Evolutionary conservation across 2,113 vertebrate species (phyloP), one percentile per base, ranked within the genome.

Genomic region (Nerophis lumbriciformis): DNA sequence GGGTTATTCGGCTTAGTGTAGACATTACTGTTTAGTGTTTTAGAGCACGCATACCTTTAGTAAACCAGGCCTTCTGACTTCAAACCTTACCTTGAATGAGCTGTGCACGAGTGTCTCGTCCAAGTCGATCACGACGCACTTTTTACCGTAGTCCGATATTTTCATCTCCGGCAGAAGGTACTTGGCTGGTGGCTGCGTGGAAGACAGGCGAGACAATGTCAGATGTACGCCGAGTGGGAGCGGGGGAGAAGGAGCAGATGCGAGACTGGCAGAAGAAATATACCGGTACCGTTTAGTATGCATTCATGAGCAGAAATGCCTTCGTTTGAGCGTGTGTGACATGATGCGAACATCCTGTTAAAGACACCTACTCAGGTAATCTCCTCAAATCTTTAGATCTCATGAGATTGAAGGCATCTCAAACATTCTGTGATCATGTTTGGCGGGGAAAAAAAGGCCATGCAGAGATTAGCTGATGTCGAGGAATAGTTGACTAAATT

Each of bases 51-150:
- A 19, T 19, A 2, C 19, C 19, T 19, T 19, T 19, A 19, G 19
- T 19, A 2, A 19, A 19, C 19, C 19, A 19, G 19, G 19, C 19
- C 19, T 19, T 19, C 19, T 2, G 19, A 19, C 19, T 19, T 19
- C 19, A 19, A 8, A 38, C 19, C 55, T 85, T 91, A 99, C 97
- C 95, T 99, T 99, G 89, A 98, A 99, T 39, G 97, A 99, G 87
- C 97, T 99, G 91, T 98, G 97, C 71, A 99, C 97, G 68, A 99
- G 88, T 3, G 97, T 99, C 87, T 99, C 97, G 73, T 99, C 97
- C 89, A 99, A 87, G 88, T 99, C 97, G 71, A 99, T 99, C 86
- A 99, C 97, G 85, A 99, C 94, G 78, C 96, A 99, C 77, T 98
- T 99, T 90, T 93, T 99, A 66, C 95, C 95, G 55, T 95, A 95